Conservation (phyloP, 1,140 invertebrate genomes). For the Octopus bimaculoides region DNA sequence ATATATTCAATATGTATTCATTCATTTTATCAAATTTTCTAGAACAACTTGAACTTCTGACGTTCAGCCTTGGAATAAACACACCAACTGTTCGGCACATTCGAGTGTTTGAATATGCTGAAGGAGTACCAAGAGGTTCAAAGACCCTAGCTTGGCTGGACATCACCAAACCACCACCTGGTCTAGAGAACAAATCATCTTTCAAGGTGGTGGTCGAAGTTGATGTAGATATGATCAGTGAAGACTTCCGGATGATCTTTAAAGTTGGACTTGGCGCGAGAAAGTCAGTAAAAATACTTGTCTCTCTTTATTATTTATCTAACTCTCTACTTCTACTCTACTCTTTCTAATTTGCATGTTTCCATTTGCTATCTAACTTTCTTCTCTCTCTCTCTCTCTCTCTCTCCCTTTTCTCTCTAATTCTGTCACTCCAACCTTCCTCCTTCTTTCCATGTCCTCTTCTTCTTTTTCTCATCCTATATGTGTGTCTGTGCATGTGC, state of each 20-base stretch:
- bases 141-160: conserved; percentile 44
- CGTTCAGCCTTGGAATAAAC: conserved; percentile 46
- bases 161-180: conserved; percentile 42
- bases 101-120: conserved; percentile 44
- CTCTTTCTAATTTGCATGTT: too few relatives aligned
- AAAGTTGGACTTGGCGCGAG: conserved; percentile 59
- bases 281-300: conserved; percentile 49
- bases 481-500: too few relatives aligned
- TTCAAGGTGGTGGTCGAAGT: conserved; percentile 60
- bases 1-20: neutral
- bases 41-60: conserved; percentile 39
- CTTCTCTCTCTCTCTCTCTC: too few relatives aligned
- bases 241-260: conserved; percentile 63
- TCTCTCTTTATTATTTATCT: too few relatives aligned
- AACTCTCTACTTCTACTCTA: too few relatives aligned
- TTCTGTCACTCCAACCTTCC: too few relatives aligned
- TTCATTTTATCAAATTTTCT: conserved; percentile 3
- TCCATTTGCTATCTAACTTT: too few relatives aligned
- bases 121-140: conserved; percentile 40
- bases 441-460: too few relatives aligned
- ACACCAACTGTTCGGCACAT: conserved; percentile 43
- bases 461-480: too few relatives aligned
- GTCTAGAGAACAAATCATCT: conserved; percentile 41
- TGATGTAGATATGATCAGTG: conserved; percentile 59
- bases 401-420: too few relatives aligned